Conservation (phyloP, 2,797 vertebrate genomes). For the Anguilla pacifica region DNA sequence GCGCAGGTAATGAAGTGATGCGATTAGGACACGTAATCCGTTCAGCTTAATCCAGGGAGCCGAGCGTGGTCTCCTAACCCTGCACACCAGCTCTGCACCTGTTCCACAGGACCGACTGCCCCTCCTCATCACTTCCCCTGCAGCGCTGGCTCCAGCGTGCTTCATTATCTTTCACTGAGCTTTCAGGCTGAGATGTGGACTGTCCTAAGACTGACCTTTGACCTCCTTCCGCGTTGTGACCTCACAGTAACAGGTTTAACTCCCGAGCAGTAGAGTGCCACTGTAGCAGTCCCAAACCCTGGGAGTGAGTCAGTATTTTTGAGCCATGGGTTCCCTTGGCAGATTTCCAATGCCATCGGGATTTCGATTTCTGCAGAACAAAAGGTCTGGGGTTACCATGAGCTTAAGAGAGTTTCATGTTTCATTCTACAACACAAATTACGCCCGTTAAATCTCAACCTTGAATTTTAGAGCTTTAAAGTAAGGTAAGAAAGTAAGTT, state of each 20-base stretch:
- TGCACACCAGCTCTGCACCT: neutral
- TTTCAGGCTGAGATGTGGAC: neutral
- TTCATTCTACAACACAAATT: no score
- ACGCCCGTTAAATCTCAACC: no score
- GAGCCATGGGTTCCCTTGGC: neutral
- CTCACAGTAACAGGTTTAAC: neutral
- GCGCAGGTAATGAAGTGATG: no score
- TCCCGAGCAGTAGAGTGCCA: neutral
- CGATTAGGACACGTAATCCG: neutral
- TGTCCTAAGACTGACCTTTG: conserved; percentile 8
- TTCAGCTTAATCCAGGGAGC: neutral
- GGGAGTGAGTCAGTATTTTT: neutral
- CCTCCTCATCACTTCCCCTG: neutral
- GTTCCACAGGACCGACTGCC: neutral
- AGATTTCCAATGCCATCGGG: no score
- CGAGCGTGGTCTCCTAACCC: neutral
- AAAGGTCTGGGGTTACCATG: no score
- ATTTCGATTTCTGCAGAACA: no score
- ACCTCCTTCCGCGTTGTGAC: neutral
- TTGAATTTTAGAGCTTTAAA: no score
- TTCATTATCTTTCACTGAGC: neutral
- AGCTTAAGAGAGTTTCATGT: no score
- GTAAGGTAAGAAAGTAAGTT: no score
- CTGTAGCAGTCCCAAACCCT: no score
- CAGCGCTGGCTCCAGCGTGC: no score